Evolutionary conservation across 2,888 invertebrate genomes (phyloP).

Genomic region (Unio pictorum): DNA sequence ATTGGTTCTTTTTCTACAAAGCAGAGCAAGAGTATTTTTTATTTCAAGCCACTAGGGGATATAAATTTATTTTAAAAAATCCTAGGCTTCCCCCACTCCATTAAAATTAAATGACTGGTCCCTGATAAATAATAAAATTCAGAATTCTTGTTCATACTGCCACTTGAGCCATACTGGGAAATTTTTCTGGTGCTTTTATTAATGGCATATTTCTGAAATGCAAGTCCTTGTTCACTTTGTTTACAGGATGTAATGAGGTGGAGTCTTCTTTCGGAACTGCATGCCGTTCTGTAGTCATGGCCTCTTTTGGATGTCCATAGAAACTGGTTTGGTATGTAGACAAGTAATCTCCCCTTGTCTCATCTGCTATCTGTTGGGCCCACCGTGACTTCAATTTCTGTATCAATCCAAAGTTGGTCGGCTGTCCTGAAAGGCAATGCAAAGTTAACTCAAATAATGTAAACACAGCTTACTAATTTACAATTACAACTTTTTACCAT

Average conservation of each 20-base stretch:
- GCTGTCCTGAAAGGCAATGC: slow-evolving; percentile 44
- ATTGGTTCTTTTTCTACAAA: no score
- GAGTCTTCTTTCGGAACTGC: slow-evolving; percentile 58
- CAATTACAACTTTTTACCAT: no score
- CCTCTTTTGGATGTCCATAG: slow-evolving; percentile 27
- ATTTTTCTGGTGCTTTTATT: slow-evolving; percentile 56
- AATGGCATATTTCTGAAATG: slow-evolving; percentile 47
- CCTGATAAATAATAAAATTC: no score
- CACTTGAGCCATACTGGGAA: slow-evolving; percentile 12
- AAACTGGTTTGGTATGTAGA: slow-evolving; percentile 54
- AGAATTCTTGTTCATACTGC: no score
- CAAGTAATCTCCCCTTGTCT: slow-evolving; percentile 52
- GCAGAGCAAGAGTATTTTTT: no score
- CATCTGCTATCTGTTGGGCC: slow-evolving; percentile 48
- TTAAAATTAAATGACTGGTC: no score
- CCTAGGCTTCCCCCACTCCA: no score
- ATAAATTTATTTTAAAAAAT: no score
- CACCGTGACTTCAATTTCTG: slow-evolving; percentile 46
- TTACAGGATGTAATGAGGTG: slow-evolving; percentile 58
- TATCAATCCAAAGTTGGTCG: slow-evolving; percentile 64
- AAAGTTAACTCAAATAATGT: neutral
- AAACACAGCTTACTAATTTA: neutral
- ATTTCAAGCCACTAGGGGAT: no score
- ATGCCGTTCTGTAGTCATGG: slow-evolving; percentile 40
- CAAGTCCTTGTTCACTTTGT: slow-evolving; percentile 62